These are phyloP conservation scores for Urocolius indicus DNA, from an alignment of 2,113 vertebrate genomes.

Conservation along the genomic window DNA sequence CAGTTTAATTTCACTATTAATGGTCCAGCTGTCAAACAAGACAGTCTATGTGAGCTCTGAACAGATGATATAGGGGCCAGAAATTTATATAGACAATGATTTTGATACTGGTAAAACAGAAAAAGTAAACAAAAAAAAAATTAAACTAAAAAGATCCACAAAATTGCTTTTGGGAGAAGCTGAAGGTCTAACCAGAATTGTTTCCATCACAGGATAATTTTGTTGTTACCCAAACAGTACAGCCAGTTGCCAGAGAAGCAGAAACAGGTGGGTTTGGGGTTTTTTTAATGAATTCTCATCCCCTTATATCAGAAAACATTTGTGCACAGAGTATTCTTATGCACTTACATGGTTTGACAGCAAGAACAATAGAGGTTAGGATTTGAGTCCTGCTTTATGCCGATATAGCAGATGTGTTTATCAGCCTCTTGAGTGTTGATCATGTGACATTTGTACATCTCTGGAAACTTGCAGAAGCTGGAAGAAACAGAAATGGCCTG, in stretches of 20 bases:
- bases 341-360: neutral
- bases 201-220: neutral
- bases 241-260: neutral
- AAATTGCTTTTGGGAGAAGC: neutral
- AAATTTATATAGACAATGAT: neutral
- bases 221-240: neutral
- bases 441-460: neutral
- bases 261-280: neutral
- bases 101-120: neutral
- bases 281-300: neutral
- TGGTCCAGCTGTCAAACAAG: neutral
- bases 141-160: neutral
- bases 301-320: neutral
- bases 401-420: neutral
- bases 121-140: neutral
- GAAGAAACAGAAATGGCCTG: neutral
- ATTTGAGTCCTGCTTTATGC: slow-evolving; percentile 18
- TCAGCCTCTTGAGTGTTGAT: neutral
- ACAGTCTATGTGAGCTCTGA: neutral
- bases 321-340: neutral
- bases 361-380: slow-evolving; percentile 20
- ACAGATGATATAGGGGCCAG: neutral
- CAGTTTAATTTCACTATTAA: neutral
- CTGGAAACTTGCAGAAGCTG: neutral
- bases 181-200: neutral